These are phyloP conservation scores for Lucinisca nassula DNA, from an alignment of 2,888 invertebrate species.

Conservation along the genomic window DNA sequence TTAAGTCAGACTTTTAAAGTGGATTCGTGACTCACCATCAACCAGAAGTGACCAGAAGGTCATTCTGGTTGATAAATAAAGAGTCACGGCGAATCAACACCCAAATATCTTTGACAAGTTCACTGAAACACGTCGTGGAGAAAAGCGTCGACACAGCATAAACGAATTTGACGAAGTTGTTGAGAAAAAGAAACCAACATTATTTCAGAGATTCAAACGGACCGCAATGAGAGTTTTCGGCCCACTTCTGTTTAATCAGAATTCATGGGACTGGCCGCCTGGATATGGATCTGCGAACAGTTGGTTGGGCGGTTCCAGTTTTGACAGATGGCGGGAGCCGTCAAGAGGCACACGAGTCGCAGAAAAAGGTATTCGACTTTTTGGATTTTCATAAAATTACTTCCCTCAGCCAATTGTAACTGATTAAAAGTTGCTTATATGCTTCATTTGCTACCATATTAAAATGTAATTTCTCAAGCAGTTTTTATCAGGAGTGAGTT, in stretches of 20 bases:
- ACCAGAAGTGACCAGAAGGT: slow-evolving; percentile 45
- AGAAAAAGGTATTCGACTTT: too few relatives aligned
- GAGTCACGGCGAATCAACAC: neutral
- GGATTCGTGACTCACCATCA: slow-evolving; percentile 37
- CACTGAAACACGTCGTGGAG: neutral
- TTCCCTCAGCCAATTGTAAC: too few relatives aligned
- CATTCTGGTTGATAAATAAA: slow-evolving; percentile 44
- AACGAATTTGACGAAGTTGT: neutral
- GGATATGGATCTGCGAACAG: neutral
- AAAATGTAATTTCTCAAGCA: too few relatives aligned
- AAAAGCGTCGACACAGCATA: neutral
- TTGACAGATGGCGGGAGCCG: slow-evolving; percentile 37
- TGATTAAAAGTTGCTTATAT: too few relatives aligned
- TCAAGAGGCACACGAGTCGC: neutral
- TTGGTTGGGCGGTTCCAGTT: neutral
- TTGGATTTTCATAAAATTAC: too few relatives aligned
- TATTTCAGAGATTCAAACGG: slow-evolving; percentile 18
- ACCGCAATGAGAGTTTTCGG: slow-evolving; percentile 45
- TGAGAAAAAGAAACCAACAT: neutral
- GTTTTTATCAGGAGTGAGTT: too few relatives aligned
- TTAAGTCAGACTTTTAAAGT: slow-evolving; percentile 1
- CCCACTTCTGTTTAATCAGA: slow-evolving; percentile 16
- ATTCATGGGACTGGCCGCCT: slow-evolving; percentile 29
- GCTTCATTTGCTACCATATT: too few relatives aligned
- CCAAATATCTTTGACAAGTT: neutral